Conservation (phyloP, 1,140 invertebrate genomes). For the Sweltsa coloradensis region DNA sequence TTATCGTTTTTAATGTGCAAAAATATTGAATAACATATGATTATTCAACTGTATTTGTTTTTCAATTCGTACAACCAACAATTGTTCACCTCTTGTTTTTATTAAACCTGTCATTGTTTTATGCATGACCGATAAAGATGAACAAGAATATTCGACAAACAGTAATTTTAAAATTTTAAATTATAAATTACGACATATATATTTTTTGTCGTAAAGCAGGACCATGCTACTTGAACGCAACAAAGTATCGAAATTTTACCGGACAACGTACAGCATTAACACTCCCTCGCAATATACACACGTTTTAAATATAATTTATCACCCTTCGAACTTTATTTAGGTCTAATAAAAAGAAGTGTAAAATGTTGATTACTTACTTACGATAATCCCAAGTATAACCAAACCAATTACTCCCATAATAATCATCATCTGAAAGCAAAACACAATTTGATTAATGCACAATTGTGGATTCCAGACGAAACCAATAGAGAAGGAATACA, state of each 20-base stretch:
- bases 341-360: background rate
- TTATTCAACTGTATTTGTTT: background rate
- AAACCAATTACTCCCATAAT: constrained; percentile 81
- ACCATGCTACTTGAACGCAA: background rate
- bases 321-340: background rate
- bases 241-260: background rate
- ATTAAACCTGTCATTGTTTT: background rate
- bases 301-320: background rate
- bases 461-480: background rate
- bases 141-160: background rate
- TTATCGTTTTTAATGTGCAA: background rate
- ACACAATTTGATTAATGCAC: constrained; percentile 6
- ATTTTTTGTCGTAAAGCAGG: background rate
- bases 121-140: background rate
- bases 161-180: background rate
- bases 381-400: constrained; percentile 76
- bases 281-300: background rate
- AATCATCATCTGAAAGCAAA: constrained; percentile 73
- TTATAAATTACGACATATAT: background rate
- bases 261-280: background rate
- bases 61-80: background rate
- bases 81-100: background rate
- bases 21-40: background rate
- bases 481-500: background rate
- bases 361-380: constrained; percentile 50